phyloP scores from a whole-genome alignment of 2,797 vertebrate species.

The Pipistrellus kuhlii region DNA sequence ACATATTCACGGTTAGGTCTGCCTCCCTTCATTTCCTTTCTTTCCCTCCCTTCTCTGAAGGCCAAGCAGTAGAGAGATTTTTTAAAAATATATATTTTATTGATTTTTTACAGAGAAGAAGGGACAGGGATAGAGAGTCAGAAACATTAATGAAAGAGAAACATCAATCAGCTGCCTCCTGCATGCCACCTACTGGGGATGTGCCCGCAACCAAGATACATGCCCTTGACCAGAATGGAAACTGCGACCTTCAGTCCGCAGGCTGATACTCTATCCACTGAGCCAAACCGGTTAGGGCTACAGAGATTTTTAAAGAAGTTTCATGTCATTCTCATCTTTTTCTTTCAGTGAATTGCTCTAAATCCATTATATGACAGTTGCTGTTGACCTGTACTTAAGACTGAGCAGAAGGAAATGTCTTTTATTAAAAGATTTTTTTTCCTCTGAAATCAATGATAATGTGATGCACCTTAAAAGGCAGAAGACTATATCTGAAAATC shows the following conservation, averaged over 20 bases:
- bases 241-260: too few relatives aligned
- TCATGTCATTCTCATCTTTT: not conserved
- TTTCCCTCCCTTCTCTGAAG: not conserved
- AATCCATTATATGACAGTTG: not conserved
- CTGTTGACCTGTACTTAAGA: not conserved
- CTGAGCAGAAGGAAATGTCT: slow-evolving; percentile 19
- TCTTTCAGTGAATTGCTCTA: not conserved
- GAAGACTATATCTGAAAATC: not conserved
- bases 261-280: too few relatives aligned
- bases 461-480: not conserved
- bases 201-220: too few relatives aligned
- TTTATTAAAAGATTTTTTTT: slow-evolving; percentile 35
- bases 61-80: not conserved
- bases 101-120: too few relatives aligned
- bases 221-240: too few relatives aligned
- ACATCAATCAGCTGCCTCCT: too few relatives aligned
- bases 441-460: slow-evolving; percentile 46
- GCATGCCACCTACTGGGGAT: too few relatives aligned
- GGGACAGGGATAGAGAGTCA: too few relatives aligned
- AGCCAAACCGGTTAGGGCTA: too few relatives aligned
- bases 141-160: too few relatives aligned
- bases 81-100: not conserved
- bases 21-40: not conserved
- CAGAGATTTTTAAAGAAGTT: not conserved
- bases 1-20: not conserved